These are phyloP conservation scores for Sula dactylatra DNA, from an alignment of 2,113 vertebrate genomes.

Conservation along the genomic window DNA sequence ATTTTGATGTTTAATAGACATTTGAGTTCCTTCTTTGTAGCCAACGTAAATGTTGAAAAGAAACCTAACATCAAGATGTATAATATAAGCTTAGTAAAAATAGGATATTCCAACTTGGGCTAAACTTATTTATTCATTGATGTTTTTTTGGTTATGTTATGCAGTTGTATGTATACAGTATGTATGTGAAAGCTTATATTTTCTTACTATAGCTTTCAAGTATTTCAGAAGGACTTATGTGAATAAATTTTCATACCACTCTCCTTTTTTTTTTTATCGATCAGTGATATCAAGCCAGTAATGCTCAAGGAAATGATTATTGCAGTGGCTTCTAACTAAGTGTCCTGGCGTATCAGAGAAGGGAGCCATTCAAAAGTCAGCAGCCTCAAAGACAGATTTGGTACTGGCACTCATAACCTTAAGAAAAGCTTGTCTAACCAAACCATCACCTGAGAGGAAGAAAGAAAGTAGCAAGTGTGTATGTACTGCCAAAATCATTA, in stretches of 20 bases:
- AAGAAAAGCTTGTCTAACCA: neutral
- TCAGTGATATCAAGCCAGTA: neutral
- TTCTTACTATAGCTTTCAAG: neutral
- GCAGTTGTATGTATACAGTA: neutral
- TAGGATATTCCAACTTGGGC: neutral
- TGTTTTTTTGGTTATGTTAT: neutral
- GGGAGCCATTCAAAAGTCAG: neutral
- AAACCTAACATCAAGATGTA: neutral
- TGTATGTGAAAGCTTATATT: neutral
- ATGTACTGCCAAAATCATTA: neutral
- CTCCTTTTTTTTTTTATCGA: neutral
- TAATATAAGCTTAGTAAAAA: neutral
- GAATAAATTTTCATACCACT: neutral
- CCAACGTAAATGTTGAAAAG: neutral
- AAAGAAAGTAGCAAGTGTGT: neutral
- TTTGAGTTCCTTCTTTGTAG: neutral
- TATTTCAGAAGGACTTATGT: neutral
- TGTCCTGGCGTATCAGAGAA: neutral
- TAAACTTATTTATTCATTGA: neutral
- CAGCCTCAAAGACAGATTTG: neutral
- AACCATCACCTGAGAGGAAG: neutral
- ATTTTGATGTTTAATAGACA: neutral
- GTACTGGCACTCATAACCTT: neutral
- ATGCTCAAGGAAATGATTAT: neutral
- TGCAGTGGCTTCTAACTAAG: neutral